Base-by-base conservation (phyloP, 1,140 invertebrate genomes). In the Drosophila teissieri region DNA sequence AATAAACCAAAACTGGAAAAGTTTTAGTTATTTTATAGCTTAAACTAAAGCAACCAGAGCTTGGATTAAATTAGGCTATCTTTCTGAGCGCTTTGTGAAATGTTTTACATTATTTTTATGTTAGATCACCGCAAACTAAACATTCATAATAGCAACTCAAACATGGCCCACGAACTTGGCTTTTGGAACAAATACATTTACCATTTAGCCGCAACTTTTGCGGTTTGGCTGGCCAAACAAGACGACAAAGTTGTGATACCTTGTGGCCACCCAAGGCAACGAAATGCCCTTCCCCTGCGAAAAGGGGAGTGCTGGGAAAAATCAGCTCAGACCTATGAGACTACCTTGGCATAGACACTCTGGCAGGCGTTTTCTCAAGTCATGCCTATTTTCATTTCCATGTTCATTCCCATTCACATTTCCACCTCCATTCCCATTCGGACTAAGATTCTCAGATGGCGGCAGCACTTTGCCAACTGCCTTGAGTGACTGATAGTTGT, bases 401-500 rank as follows among this genome's bases (percentile, higher is more conserved):
- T 40, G 48, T 46, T 19, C 40, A 70, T 34, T 22, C 22, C 6
- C 22, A 48, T 6, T 14, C 12, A 4, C 22, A 27, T 10, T n/a
- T n/a, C 54, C 63, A 40, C 27, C 19, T 46, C n/a, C 69, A 63
- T 39, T 55, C 27, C 49, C 72, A 51, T 34, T 34, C 4, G 36
- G 51, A 37, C 14, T 14, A 12, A 14, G 11, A 39, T 54, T 45
- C 51, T 10, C 27, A 27, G 39, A n/a, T 22, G 45, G 68, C 53
- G 65, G 65, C 67, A 84, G 64, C 78, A 70, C 75, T 88, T 79
- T 88, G 75, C 53, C 80, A 75, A 90, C 84, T 90, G 77, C 81
- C 84, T 89, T 84, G 88, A 89, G 84, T 84, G 84, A 89, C 80
- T 85, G 84, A 88, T 88, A 88, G 84, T 89, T 88, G 84, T 78